Conservation (phyloP, 1,140 invertebrate species). For the Caerostris extrusa region DNA sequence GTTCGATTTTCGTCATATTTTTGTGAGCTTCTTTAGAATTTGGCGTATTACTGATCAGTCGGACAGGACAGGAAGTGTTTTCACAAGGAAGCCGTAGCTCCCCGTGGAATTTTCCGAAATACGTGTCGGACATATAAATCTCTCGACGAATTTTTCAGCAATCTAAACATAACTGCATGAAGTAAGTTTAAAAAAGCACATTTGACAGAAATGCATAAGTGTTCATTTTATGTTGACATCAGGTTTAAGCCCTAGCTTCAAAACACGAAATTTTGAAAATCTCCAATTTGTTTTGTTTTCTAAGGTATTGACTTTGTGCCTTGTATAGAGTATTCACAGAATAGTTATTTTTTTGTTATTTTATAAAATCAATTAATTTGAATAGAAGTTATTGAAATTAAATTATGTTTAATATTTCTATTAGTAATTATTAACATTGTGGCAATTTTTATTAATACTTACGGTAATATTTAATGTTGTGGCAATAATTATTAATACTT, state of each 20-base stretch:
- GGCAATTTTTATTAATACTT: no score
- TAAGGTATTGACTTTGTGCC: no score
- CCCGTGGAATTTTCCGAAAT: neutral
- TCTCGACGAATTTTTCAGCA: neutral
- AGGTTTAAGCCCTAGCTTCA: neutral
- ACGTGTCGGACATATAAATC: conserved; percentile 2
- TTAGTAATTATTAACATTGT: no score
- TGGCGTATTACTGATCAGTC: neutral
- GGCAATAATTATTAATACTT: no score
- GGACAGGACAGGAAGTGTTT: neutral
- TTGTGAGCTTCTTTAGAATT: neutral
- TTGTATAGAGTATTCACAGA: no score
- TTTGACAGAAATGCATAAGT: neutral
- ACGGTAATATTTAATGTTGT: no score
- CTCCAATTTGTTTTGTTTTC: no score
- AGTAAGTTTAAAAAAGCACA: neutral
- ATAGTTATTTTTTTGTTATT: no score
- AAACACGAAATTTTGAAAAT: no score
- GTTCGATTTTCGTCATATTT: neutral
- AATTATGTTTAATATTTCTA: no score
- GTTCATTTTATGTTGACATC: neutral
- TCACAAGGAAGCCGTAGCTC: neutral
- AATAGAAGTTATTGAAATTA: no score
- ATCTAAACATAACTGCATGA: neutral
- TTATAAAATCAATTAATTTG: no score